A percentile compares a stretch with the other conserved stretches of the same genome.
These are phyloP conservation scores for Petromus typicus DNA, from an alignment of 2,113 vertebrate species.

Conservation along the genomic window DNA sequence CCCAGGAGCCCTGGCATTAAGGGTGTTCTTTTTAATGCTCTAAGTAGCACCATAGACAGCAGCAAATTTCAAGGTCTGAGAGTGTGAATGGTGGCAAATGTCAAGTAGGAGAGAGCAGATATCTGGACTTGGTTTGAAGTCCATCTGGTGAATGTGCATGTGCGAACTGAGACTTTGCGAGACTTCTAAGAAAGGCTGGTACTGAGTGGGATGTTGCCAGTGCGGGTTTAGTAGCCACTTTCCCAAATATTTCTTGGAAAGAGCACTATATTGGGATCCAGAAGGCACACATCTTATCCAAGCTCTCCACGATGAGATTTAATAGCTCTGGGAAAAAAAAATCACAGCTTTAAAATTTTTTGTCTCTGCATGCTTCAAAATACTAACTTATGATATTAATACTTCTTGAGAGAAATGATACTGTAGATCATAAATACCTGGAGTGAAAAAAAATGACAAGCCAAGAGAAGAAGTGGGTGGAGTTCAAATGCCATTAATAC, in stretches of 20 bases:
- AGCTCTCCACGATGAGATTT: neutral
- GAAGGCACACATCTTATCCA: neutral
- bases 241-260: neutral
- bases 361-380: neutral
- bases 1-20: neutral
- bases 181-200: neutral
- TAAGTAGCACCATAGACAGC: neutral
- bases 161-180: slow-evolving; percentile 9
- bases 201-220: neutral
- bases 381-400: neutral
- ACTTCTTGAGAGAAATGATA: neutral
- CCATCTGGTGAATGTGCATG: neutral
- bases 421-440: neutral
- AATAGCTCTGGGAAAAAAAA: neutral
- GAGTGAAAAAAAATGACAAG: neutral
- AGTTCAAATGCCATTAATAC: neutral
- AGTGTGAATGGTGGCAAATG: neutral
- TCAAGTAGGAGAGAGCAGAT: neutral
- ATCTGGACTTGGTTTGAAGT: neutral
- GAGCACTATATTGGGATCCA: neutral
- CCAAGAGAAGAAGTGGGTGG: neutral
- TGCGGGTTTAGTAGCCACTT: neutral
- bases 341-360: neutral
- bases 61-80: neutral
- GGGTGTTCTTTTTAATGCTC: neutral